phyloP scores from a whole-genome alignment of 2,113 vertebrate species.

The Tachycineta bicolor region DNA sequence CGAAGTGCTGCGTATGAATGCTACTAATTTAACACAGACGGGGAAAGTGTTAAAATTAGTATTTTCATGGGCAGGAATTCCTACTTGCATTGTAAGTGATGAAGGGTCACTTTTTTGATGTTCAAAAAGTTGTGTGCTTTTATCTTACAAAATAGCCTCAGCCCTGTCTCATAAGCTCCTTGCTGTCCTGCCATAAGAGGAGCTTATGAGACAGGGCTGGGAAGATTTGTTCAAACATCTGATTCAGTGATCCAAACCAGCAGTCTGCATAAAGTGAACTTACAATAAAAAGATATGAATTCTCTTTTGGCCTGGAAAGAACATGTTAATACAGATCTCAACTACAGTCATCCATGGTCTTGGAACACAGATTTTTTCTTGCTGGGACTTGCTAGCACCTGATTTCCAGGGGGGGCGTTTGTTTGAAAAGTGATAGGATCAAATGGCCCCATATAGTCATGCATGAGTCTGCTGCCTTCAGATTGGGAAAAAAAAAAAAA shows the following conservation, averaged over 20 bases:
- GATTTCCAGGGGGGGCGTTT: conserved; percentile 12
- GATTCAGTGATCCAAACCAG: conserved; percentile 22
- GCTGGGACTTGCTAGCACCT: conserved; percentile 45
- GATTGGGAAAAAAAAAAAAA: not conserved
- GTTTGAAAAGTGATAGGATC: conserved; percentile 52
- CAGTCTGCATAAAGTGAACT: conserved; percentile 23
- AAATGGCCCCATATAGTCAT: conserved; percentile 47
- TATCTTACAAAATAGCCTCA: not conserved
- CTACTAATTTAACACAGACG: conserved; percentile 57
- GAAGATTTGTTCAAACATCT: conserved; percentile 12
- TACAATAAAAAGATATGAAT: not conserved
- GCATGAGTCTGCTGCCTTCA: conserved; percentile 41
- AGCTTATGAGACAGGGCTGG: too few species aligned
- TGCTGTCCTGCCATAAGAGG: not conserved
- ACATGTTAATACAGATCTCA: conserved; percentile 36
- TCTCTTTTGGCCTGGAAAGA: conserved; percentile 2
- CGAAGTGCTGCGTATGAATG: conserved; percentile 28
- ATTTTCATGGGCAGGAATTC: conserved; percentile 34
- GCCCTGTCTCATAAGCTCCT: not conserved
- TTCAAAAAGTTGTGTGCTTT: conserved; percentile 16
- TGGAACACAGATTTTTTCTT: conserved; percentile 39
- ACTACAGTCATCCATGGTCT: conserved; percentile 13
- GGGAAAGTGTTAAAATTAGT: conserved; percentile 41
- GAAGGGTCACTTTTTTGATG: conserved; percentile 39
- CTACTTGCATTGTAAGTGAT: conserved; percentile 26